Percentiles rank a stretch among this genome's conserved stretches.
phyloP scores from a whole-genome alignment of 2,113 vertebrate genomes.

The Eira barbara region DNA sequence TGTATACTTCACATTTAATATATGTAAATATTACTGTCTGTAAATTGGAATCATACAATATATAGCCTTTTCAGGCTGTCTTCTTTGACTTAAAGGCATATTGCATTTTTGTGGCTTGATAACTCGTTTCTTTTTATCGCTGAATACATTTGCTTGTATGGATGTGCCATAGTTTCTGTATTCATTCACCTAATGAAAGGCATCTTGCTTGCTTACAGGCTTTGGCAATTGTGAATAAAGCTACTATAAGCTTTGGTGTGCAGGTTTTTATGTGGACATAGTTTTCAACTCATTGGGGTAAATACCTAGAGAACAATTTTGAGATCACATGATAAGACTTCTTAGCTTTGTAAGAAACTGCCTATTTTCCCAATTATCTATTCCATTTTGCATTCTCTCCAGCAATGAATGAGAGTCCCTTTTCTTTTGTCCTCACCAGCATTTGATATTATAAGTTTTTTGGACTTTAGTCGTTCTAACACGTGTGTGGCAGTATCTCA shows the following conservation, averaged over 20 bases:
- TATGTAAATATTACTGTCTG: not conserved
- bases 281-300: not conserved
- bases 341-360: not conserved
- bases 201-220: not conserved
- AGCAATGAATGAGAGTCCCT: not conserved
- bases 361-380: not conserved
- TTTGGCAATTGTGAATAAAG: not conserved
- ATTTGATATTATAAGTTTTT: not conserved
- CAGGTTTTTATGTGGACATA: not conserved
- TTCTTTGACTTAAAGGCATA: not conserved
- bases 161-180: not conserved
- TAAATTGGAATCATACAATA: not conserved
- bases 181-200: not conserved
- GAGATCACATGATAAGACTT: not conserved
- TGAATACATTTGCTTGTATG: not conserved
- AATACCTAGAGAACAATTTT: not conserved
- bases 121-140: not conserved
- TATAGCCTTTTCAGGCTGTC: not conserved
- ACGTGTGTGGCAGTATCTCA: not conserved
- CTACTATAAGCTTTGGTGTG: not conserved
- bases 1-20: not conserved
- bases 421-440: not conserved
- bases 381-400: not conserved
- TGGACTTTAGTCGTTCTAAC: not conserved
- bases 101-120: not conserved